Conservation (phyloP, 2,888 invertebrate genomes). For the Argyra leucocephala region DNA sequence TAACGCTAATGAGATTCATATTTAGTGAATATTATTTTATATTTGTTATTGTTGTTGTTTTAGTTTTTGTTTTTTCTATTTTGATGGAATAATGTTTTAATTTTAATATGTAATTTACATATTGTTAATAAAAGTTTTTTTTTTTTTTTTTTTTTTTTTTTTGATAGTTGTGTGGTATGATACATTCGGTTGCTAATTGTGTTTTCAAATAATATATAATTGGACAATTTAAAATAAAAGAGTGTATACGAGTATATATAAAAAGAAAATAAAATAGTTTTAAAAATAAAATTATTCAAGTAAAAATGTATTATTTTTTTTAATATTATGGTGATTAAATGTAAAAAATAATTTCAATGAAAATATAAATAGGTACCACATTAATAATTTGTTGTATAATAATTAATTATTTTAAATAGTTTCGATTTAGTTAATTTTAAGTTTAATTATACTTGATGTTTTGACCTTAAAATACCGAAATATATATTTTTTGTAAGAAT, state of each 20-base stretch:
- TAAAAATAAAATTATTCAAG: background rate
- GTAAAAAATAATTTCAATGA: too few relatives aligned
- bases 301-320: background rate
- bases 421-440: too few relatives aligned
- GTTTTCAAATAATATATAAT: background rate
- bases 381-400: too few relatives aligned
- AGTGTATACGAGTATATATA: background rate
- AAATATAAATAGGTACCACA: too few relatives aligned
- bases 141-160: too few relatives aligned
- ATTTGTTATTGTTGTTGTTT: background rate
- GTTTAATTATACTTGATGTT: too few relatives aligned
- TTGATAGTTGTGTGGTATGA: too few relatives aligned
- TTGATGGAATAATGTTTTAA: background rate
- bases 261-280: background rate
- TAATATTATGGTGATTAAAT: too few relatives aligned
- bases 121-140: too few relatives aligned
- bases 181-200: background rate
- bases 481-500: too few relatives aligned
- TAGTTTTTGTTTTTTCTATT: background rate
- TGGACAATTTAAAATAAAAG: background rate
- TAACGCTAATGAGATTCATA: slow-evolving; percentile 6
- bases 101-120: background rate
- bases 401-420: too few relatives aligned
- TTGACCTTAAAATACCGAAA: too few relatives aligned
- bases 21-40: background rate